Percentiles rank a stretch among this genome's conserved stretches.
phyloP scores from a whole-genome alignment of 2,113 vertebrate species.

The Dromaius novaehollandiae region DNA sequence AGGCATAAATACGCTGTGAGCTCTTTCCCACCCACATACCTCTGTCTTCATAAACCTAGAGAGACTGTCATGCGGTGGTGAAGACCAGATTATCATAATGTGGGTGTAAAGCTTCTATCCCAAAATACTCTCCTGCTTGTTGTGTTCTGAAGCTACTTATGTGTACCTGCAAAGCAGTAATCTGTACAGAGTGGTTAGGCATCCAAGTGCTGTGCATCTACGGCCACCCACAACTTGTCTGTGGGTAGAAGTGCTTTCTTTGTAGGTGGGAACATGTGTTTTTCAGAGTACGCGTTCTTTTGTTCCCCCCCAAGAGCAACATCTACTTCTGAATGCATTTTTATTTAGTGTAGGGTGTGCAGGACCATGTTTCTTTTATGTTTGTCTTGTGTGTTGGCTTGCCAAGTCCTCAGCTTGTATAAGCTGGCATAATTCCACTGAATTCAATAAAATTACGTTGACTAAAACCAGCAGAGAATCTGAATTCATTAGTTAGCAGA shows the following conservation, averaged over 20 bases:
- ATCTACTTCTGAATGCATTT: constrained; percentile 22
- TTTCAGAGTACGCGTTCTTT: constrained; percentile 9
- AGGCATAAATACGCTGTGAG: constrained; percentile 7
- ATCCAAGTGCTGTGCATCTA: background rate
- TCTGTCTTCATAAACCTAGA: background rate
- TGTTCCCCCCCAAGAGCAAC: background rate
- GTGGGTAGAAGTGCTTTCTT: constrained; percentile 7
- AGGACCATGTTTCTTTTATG: background rate
- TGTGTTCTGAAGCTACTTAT: background rate
- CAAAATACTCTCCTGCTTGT: constrained; percentile 5
- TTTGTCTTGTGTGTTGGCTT: background rate
- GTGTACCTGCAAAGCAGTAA: background rate
- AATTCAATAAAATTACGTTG: background rate
- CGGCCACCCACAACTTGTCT: background rate
- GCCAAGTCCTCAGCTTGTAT: background rate
- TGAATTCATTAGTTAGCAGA: background rate
- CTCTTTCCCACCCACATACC: constrained; percentile 22
- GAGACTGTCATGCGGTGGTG: constrained; percentile 35
- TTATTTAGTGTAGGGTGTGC: background rate
- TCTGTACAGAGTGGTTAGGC: background rate
- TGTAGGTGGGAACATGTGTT: background rate
- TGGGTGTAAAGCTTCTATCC: constrained; percentile 33
- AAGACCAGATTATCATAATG: constrained; percentile 46
- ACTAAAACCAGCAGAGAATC: background rate
- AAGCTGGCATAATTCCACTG: background rate